phyloP scores from a whole-genome alignment of 2,888 invertebrate genomes.

The Tipula unca region DNA sequence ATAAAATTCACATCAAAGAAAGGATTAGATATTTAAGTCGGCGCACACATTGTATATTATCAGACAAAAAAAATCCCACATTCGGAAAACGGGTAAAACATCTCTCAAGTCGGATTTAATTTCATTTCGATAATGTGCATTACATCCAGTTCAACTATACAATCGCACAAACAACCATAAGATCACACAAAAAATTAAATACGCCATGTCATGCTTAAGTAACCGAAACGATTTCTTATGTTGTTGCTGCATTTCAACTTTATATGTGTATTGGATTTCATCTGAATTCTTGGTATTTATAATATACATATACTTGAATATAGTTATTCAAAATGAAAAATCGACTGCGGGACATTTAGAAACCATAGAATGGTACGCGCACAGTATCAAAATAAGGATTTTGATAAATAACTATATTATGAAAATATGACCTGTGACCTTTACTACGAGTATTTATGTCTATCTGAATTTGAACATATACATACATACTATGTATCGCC shows the following conservation, averaged over 20 bases:
- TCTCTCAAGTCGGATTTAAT: not conserved
- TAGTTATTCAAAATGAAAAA: not conserved
- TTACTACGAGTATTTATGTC: not conserved
- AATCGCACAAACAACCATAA: not conserved
- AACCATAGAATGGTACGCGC: not conserved
- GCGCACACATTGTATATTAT: no score
- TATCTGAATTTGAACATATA: no score
- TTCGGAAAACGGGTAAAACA: not conserved
- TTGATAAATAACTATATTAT: not conserved
- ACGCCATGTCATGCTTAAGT: not conserved
- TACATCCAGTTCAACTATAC: not conserved
- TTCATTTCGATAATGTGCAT: not conserved
- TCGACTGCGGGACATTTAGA: no score
- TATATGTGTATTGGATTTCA: not conserved
- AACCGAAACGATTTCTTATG: not conserved
- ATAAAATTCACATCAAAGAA: not conserved
- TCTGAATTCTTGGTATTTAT: not conserved
- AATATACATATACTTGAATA: no score
- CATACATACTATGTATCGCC: not conserved
- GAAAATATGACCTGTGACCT: not conserved
- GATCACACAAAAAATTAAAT: not conserved
- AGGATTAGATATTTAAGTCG: not conserved
- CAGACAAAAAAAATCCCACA: not conserved
- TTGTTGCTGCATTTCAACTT: slow-evolving; percentile 8
- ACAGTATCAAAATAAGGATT: not conserved